Evolutionary conservation across 2,113 vertebrate genomes (phyloP), one percentile per base, ranked within the genome.

Genomic region (Tachysurus fulvidraco): DNA sequence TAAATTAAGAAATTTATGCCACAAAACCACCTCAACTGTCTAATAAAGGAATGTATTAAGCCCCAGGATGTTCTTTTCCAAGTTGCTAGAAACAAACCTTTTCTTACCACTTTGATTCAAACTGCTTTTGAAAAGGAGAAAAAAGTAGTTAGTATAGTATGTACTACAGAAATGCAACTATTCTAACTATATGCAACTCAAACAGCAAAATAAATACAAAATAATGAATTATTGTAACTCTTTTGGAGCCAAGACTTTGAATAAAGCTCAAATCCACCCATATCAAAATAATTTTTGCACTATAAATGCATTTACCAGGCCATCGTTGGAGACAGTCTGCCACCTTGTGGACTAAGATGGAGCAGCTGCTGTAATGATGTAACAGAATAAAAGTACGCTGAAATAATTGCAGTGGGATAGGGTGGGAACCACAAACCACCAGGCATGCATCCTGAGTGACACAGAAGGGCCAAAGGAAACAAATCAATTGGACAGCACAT

Each of bases 371-470:
- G 52, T 69, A 25, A 79, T 83, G 71, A 85, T 71, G 65, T 85
- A 71, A 78, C 23, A 69, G 55, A 65, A 67, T 30, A 83, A 85
- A 87, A 85, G 71, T 74, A 64, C 60, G 25, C 46, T 59, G 54
- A 73, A 83, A 85, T 87, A 84, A 85, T 71, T 85, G 79, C 21
- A 54, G 85, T 83, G 36, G 59, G 57, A 86, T 76, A 86, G 74
- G 82, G 62, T 71, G 84, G 84, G 57, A 67, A 80, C 86, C 52
- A 85, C 78, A 86, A 67, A 76, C 81, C 17, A 17, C 36, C 80
- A 87, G 60, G 36, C 83, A 78, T 84, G 52, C 60, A 81, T 83
- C 60, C 83, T 57, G 64, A 81, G 78, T 83, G 69, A 23, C 73
- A 65, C 13, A 81, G 65, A 71, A 41, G n/a, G 36, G 30, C 5